phyloP scores from a whole-genome alignment of 2,113 vertebrate species.

The Perccottus glenii region DNA sequence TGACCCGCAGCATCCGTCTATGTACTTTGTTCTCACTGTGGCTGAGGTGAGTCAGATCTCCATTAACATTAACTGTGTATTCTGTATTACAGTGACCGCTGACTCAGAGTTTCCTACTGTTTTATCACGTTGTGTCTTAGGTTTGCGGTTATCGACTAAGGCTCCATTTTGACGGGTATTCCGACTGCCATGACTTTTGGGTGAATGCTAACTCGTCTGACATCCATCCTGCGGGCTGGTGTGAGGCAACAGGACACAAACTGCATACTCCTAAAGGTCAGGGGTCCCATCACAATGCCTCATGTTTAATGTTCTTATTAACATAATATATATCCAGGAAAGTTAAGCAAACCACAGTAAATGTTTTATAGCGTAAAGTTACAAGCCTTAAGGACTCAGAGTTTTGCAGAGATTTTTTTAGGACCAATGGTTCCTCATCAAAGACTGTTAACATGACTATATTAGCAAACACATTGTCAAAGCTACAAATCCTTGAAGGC shows the following conservation, averaged over 20 bases:
- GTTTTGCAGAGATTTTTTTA: too few species aligned
- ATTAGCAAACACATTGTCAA: too few species aligned
- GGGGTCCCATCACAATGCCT: constrained; percentile 42
- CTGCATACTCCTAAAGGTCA: constrained; percentile 97
- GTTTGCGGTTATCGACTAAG: constrained; percentile 93
- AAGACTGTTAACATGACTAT: too few species aligned
- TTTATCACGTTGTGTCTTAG: constrained; percentile 63
- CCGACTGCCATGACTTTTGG: constrained; percentile 98
- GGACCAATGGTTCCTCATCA: too few species aligned
- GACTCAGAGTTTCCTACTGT: neutral
- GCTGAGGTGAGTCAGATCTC: constrained; percentile 84
- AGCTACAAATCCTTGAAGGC: too few species aligned
- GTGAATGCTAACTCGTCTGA: constrained; percentile 93
- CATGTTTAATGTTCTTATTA: too few species aligned
- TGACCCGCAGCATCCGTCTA: constrained; percentile 95
- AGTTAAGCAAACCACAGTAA: too few species aligned
- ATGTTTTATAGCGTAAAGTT: too few species aligned
- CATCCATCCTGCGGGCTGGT: constrained; percentile 94
- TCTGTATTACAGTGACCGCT: neutral
- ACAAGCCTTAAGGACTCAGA: too few species aligned
- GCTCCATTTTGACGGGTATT: constrained; percentile 97
- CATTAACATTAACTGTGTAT: neutral
- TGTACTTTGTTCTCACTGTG: constrained; percentile 98
- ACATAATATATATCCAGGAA: neutral
- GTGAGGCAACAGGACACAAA: constrained; percentile 93